Base-by-base conservation (phyloP, 2,888 invertebrate species). In the Lacanobia oleracea region DNA sequence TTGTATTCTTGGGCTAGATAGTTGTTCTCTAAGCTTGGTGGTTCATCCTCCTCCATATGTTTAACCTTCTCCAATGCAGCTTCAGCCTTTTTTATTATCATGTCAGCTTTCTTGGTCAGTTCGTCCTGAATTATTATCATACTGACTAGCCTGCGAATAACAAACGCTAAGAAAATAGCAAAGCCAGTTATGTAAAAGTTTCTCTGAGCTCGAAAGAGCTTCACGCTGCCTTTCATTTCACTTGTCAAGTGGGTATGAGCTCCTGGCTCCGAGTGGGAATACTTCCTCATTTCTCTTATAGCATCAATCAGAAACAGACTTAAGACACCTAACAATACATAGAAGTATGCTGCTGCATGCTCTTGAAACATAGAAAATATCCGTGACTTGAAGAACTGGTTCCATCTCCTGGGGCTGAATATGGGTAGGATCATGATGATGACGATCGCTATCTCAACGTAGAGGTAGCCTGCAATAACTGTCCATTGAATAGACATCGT, bases 111-210 rank as follows among this genome's bases (percentile, higher is more conserved):
- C 0, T 97, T 95, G 72, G 95, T 92, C 18, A 97, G 89, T 77
- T 96, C 95, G 40, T 97, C 97, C 90, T 97, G 97, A 62, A 96
- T 95, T 6, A 97, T 96, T 70, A 98, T 95, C 92, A 98, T 96
- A 2, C 92, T 95, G 21, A 97, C 95, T 59, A 98, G 94, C 65
- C 97, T 96, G 40, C 97, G 96, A 71, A 98, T 97, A 1, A 98
- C 97, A 86, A 98, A 96, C 85, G 97, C 97, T 51, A 98, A 93
- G 86, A 98, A 97, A 78, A 98, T 96, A 14, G 98, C 96, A 92
- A 98, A 98, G 21, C 98, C 97, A 80, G 98, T 97, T 72, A 98
- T 98, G 92, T 98, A 98, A 88, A 98, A 97, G 92, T 98, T 98
- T 83, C 98, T 96, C 90, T 98, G 98, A 2, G 98, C 97, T 81